These are phyloP conservation scores for Allacma fusca DNA, from an alignment of 2,888 invertebrate genomes.

Conservation along the genomic window DNA sequence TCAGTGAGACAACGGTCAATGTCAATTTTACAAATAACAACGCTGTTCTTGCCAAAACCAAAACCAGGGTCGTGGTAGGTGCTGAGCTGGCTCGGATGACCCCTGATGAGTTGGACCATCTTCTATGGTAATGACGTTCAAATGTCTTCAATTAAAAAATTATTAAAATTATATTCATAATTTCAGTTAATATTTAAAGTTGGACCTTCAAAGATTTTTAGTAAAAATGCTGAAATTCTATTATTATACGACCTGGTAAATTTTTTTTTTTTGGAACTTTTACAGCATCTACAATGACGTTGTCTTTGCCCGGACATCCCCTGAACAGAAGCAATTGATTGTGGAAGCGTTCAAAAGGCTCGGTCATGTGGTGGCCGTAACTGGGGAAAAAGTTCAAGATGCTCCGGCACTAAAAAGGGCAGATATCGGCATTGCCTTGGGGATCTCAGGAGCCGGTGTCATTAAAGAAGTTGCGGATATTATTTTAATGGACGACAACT, in stretches of 20 bases:
- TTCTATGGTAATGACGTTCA: conserved; percentile 22
- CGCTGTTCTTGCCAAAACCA: conserved; percentile 61
- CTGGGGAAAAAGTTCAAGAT: conserved; percentile 88
- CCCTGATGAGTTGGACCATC: conserved; percentile 42
- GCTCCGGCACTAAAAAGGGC: conserved; percentile 84
- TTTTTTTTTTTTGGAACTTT: no score
- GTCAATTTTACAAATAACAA: neutral
- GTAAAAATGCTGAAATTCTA: no score
- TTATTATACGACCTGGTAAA: no score
- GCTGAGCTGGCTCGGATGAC: conserved; percentile 60
- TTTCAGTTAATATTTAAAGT: no score
- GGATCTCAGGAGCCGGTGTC: conserved; percentile 83
- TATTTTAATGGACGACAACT: conserved; percentile 86
- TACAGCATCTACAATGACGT: conserved; percentile 64
- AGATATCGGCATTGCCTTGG: conserved; percentile 83
- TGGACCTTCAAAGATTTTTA: no score
- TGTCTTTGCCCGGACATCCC: conserved; percentile 68
- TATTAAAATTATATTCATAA: no score
- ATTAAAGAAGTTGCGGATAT: conserved; percentile 90
- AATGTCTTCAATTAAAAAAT: no score
- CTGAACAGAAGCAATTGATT: conserved; percentile 70
- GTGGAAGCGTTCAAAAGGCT: conserved; percentile 82
- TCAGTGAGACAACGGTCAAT: neutral
- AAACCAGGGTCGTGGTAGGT: conserved; percentile 68
- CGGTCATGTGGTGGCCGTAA: conserved; percentile 82